Conservation (phyloP, 2,797 vertebrate genomes). For the Philypnodon macrostomus region DNA sequence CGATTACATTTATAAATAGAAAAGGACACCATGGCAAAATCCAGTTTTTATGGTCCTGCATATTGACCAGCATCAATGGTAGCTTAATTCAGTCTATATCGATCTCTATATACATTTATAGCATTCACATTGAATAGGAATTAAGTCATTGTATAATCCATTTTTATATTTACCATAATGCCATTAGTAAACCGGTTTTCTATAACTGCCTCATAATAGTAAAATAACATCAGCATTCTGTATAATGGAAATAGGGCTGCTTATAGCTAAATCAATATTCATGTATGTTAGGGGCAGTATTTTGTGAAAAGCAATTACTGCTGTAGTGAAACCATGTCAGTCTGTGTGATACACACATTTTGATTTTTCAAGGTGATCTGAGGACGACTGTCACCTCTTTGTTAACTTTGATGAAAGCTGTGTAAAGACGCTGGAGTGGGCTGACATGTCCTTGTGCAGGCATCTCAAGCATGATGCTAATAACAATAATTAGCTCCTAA, state of each 20-base stretch:
- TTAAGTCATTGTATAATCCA: slow-evolving; percentile 33
- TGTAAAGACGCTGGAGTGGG: slow-evolving; percentile 73
- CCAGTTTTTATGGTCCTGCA: slow-evolving; percentile 3
- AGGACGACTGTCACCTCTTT: slow-evolving; percentile 68
- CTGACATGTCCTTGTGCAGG: slow-evolving; percentile 81
- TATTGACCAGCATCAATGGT: slow-evolving; percentile 23
- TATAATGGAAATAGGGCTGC: slow-evolving; percentile 41
- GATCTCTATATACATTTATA: slow-evolving; percentile 50
- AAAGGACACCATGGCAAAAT: slow-evolving; percentile 5
- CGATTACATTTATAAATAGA: slow-evolving; percentile 1
- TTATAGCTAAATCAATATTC: slow-evolving; percentile 74
- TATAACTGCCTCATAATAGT: slow-evolving; percentile 39
- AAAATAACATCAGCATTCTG: slow-evolving; percentile 42
- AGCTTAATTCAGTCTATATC: slow-evolving; percentile 49
- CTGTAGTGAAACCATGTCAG: slow-evolving; percentile 40
- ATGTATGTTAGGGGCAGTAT: slow-evolving; percentile 59
- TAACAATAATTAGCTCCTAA: slow-evolving; percentile 85
- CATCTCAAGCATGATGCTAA: slow-evolving; percentile 84
- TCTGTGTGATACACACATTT: slow-evolving; percentile 56
- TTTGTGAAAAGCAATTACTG: slow-evolving; percentile 54
- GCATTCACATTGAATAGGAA: slow-evolving; percentile 48
- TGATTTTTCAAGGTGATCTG: slow-evolving; percentile 81
- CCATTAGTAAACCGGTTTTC: too few species aligned
- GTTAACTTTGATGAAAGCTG: too few species aligned
- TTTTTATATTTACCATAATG: too few species aligned